Evolutionary conservation across 2,888 invertebrate species (phyloP), one percentile per base, ranked within the genome.

Genomic region (Chloromyia formosa): DNA sequence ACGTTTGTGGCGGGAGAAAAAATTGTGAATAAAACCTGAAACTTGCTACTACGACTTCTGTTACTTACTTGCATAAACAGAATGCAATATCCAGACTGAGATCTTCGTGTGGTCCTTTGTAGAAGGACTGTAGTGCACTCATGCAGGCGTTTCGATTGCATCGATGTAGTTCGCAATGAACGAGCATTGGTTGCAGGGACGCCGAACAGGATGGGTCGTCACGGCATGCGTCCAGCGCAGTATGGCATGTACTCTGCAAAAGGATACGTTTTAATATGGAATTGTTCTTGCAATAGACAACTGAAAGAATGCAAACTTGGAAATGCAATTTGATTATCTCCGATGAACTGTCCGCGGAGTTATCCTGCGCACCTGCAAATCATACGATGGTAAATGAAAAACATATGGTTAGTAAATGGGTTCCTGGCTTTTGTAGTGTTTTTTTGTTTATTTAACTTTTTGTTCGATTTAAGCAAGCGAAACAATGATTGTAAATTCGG

Each of bases 81-180:
- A 95, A 95, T 79, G 95, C 96, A 80, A 95, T 93, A 86, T 95
- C 95, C 78, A 94, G 89, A 82, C 94, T 94, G 90, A 94, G 92
- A 80, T 91, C 91, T 79, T 93, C 91, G 74, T 91, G 91, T 20
- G 92, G 91, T 81, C 91, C 92, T 84, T 93, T 90, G 86, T 95
- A 96, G 87, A 96, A 95, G 74, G 91, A 90, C 83, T 95, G 92
- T 80, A 96, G 86, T 71, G 95, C 93, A 78, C 91, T 89, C 95
- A 95, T 95, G 86, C 96, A 96, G 76, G 93, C 92, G 82, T 94
- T 93, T 78, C 94, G 88, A 83, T 93, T 92, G 86, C 95, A 96
- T 79, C 91, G 87, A 79, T 89, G 88, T 80, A 88, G 86, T 82
- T 94, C 93, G 83, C 96, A 96, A 84, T 92, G 92, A 86, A 91